A percentile compares a stretch with the other conserved stretches of the same genome.
phyloP scores from a whole-genome alignment of 2,888 invertebrate species.

The Oscheius sp. region DNA sequence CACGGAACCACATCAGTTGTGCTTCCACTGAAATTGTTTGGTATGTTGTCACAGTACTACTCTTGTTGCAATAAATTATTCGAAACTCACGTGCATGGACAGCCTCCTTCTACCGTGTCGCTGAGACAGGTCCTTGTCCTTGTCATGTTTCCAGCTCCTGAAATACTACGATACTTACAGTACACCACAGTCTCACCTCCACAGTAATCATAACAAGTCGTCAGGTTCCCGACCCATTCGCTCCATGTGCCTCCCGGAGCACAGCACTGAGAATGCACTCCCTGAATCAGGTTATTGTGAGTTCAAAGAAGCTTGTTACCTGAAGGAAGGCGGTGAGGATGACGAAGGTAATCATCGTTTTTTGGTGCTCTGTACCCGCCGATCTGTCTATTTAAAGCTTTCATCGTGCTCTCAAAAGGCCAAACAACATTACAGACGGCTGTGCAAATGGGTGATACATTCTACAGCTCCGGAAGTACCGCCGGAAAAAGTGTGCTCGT shows the following conservation, averaged over 20 bases:
- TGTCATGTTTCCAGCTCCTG: slow-evolving; percentile 24
- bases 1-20: slow-evolving; percentile 11
- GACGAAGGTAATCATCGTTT: neutral
- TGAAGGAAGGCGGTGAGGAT: neutral
- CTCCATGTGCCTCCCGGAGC: slow-evolving; percentile 28
- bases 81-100: slow-evolving; percentile 32
- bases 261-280: slow-evolving; percentile 13
- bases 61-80: slow-evolving; percentile 8
- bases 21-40: slow-evolving; percentile 21
- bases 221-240: slow-evolving; percentile 18
- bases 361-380: neutral
- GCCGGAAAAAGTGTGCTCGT: slow-evolving; percentile 16
- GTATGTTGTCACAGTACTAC: too few relatives aligned
- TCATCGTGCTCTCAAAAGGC: neutral
- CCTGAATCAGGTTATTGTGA: neutral
- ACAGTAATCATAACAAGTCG: slow-evolving; percentile 29
- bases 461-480: slow-evolving; percentile 3
- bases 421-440: neutral
- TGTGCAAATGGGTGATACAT: slow-evolving; percentile 12
- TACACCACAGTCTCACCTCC: slow-evolving; percentile 13
- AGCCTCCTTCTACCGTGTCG: neutral
- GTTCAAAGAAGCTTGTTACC: neutral
- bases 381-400: slow-evolving; percentile 1
- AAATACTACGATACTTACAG: neutral
- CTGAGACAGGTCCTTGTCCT: slow-evolving; percentile 25